Conservation (phyloP, 2,888 invertebrate genomes). For the Seladonia tumulorum region DNA sequence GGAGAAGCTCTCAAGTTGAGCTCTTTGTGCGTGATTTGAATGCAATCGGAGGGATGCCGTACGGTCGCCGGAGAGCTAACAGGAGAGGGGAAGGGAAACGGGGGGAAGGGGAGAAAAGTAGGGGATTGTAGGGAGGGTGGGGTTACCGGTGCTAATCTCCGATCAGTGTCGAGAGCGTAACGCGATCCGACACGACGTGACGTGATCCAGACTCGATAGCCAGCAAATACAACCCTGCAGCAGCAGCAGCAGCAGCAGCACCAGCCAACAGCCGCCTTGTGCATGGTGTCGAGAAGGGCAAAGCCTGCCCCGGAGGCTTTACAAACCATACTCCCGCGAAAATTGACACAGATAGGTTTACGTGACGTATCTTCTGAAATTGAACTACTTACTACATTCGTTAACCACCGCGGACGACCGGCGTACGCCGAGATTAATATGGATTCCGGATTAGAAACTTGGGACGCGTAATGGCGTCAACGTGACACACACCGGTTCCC, state of each 20-base stretch:
- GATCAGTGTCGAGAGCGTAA: slow-evolving; percentile 84
- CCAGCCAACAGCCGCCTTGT: slow-evolving; percentile 55
- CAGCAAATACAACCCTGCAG: slow-evolving; percentile 74
- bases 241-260: background rate
- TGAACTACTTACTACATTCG: slow-evolving; percentile 61
- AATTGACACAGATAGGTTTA: slow-evolving; percentile 67
- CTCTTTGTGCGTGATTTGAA: slow-evolving; percentile 84
- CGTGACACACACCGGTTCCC: background rate
- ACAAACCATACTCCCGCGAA: slow-evolving; percentile 62
- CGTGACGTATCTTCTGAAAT: slow-evolving; percentile 70
- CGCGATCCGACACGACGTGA: slow-evolving; percentile 83
- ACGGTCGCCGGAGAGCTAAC: slow-evolving; percentile 41
- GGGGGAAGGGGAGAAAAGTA: slow-evolving; percentile 43
- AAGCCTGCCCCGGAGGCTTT: slow-evolving; percentile 65
- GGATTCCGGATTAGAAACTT: slow-evolving; percentile 16
- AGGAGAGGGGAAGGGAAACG: slow-evolving; percentile 27
- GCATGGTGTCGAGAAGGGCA: slow-evolving; percentile 69
- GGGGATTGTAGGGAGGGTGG: slow-evolving; percentile 48
- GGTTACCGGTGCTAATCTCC: slow-evolving; percentile 79
- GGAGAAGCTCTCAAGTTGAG: slow-evolving; percentile 76
- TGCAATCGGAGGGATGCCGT: slow-evolving; percentile 79
- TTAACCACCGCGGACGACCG: background rate
- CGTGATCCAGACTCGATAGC: slow-evolving; percentile 81
- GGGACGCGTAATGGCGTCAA: background rate
- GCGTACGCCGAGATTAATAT: slow-evolving; percentile 48